Conservation (phyloP, 1,140 invertebrate species). For the Ylistrum balloti region DNA sequence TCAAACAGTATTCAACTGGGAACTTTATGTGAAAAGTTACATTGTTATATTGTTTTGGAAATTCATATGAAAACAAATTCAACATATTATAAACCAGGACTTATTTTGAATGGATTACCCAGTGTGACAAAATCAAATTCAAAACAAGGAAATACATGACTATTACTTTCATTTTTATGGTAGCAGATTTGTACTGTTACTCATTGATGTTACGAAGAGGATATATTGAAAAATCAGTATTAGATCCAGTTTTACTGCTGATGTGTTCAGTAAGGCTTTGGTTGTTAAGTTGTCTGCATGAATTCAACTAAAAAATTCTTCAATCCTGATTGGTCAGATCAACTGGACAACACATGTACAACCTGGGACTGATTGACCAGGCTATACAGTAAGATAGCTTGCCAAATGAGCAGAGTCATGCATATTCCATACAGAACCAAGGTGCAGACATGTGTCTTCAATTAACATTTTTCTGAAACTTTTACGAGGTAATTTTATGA, state of each 20-base stretch:
- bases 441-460: constrained; percentile 1
- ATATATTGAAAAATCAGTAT: neutral
- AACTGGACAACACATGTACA: constrained; percentile 37
- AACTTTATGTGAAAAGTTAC: neutral
- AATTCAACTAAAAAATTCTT: neutral
- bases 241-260: neutral
- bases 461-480: neutral
- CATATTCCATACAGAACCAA: neutral
- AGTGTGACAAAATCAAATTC: too few relatives aligned
- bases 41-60: neutral
- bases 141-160: neutral
- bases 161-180: neutral
- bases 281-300: neutral
- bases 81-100: too few relatives aligned
- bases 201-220: neutral
- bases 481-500: neutral
- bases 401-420: constrained; percentile 16
- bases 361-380: neutral
- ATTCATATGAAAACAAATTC: too few relatives aligned
- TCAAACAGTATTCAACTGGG: too few relatives aligned
- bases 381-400: neutral
- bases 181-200: neutral
- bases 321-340: neutral
- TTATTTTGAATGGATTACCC: too few relatives aligned
- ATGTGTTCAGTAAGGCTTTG: neutral